Evolutionary conservation across 2,113 vertebrate species (phyloP).

Genomic region (Ursus arctos): DNA sequence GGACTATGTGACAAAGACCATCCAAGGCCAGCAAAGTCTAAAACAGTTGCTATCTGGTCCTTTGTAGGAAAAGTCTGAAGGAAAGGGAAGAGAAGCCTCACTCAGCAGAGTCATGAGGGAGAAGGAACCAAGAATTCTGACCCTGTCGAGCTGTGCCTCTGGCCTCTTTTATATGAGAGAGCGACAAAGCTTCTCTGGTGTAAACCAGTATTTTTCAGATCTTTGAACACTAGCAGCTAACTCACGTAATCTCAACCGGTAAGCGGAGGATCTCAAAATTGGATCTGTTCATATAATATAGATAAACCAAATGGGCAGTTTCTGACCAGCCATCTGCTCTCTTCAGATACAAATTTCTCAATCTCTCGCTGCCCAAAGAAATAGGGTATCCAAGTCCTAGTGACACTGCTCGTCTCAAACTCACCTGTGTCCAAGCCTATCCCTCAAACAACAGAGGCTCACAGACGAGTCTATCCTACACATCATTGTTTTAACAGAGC

Average conservation of each 20-base stretch:
- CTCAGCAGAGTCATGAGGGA: neutral
- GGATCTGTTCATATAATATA: constrained; percentile 84
- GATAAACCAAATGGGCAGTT: constrained; percentile 67
- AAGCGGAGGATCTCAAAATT: constrained; percentile 88
- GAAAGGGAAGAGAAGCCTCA: neutral
- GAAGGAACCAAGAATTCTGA: neutral
- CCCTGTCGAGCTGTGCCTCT: accelerated
- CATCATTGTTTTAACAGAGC: neutral
- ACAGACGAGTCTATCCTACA: neutral
- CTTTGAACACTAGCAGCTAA: neutral
- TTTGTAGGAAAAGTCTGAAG: neutral
- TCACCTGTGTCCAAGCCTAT: neutral
- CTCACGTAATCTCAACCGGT: neutral
- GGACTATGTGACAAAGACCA: neutral
- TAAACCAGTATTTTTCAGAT: neutral
- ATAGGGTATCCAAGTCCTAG: neutral
- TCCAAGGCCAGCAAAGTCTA: neutral
- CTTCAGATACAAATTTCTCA: constrained; percentile 67
- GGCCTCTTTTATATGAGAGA: neutral
- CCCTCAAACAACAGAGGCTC: constrained; percentile 63
- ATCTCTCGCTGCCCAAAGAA: neutral
- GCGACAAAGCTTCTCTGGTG: neutral
- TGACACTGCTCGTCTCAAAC: neutral
- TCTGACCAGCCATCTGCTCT: constrained; percentile 70
- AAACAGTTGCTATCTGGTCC: neutral